Evolutionary conservation across 1,140 invertebrate species (phyloP).

Genomic region (Papilio polytes): DNA sequence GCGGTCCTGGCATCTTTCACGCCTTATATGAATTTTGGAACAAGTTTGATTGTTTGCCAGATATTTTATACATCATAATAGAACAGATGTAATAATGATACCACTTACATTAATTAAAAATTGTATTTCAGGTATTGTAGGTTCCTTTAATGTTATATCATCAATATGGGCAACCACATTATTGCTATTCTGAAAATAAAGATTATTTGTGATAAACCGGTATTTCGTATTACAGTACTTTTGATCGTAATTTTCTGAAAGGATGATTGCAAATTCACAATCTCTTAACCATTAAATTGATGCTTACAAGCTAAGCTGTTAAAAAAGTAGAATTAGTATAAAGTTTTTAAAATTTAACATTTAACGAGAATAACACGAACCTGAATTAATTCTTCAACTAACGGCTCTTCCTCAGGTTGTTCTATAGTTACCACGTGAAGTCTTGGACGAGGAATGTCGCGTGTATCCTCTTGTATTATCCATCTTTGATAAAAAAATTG

Average conservation of each 20-base stretch:
- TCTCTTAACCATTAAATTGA: no score
- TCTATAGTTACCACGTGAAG: conserved; percentile 45
- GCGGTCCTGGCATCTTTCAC: no score
- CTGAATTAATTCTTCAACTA: conserved; percentile 59
- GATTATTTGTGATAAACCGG: background rate
- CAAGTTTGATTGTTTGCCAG: no score
- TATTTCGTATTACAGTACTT: background rate
- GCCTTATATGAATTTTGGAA: no score
- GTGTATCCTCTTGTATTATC: background rate
- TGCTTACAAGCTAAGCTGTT: no score
- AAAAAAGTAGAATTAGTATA: no score
- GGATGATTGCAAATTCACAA: no score
- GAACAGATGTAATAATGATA: background rate
- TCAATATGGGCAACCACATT: conserved; percentile 66
- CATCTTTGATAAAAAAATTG: background rate
- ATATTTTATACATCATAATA: no score
- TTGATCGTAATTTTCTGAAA: no score
- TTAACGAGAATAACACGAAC: conserved; percentile 42
- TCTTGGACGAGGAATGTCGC: background rate
- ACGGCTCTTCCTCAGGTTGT: conserved; percentile 56
- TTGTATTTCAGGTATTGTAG: conserved; percentile 55
- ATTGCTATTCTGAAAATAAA: conserved; percentile 60
- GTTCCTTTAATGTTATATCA: conserved; percentile 71
- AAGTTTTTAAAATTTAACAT: no score
- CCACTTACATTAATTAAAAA: conserved; percentile 62